Percentiles rank a stretch among this genome's conserved stretches.
Conservation (phyloP, 2,113 vertebrate genomes). For the Steatornis caripensis region DNA sequence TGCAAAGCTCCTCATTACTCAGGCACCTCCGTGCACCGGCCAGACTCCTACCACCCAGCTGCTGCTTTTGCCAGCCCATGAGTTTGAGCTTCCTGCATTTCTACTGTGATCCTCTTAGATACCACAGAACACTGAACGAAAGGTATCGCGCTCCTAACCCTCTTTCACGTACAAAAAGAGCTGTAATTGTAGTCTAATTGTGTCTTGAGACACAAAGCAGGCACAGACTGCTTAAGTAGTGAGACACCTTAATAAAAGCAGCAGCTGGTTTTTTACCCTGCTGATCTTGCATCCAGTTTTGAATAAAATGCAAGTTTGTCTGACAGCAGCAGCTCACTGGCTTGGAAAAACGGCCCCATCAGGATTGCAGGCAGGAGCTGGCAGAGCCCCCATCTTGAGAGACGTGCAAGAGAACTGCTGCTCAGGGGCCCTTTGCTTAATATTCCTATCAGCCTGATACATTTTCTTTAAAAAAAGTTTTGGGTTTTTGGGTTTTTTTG, state of each 20-base stretch:
- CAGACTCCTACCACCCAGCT: not conserved
- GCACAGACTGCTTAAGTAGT: not conserved
- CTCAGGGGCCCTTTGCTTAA: not conserved
- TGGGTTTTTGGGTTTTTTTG: too few relatives aligned
- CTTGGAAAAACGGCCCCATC: not conserved
- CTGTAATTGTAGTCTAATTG: not conserved
- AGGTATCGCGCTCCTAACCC: rapidly evolving
- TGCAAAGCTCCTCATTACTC: not conserved
- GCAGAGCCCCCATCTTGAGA: not conserved
- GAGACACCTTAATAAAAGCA: not conserved
- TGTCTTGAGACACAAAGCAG: not conserved
- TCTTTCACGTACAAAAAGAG: not conserved
- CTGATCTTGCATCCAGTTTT: not conserved
- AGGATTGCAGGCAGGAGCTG: not conserved
- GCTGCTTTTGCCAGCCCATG: not conserved
- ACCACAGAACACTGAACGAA: not conserved
- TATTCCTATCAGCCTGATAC: not conserved
- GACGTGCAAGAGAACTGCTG: rapidly evolving
- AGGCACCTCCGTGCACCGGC: not conserved
- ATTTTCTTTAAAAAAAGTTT: not conserved
- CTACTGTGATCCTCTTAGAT: not conserved
- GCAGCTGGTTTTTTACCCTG: not conserved
- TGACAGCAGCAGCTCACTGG: not conserved
- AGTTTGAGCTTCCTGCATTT: not conserved
- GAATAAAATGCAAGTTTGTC: conserved; percentile 42